phyloP scores from a whole-genome alignment of 2,113 vertebrate genomes.

The Rhea americana region DNA sequence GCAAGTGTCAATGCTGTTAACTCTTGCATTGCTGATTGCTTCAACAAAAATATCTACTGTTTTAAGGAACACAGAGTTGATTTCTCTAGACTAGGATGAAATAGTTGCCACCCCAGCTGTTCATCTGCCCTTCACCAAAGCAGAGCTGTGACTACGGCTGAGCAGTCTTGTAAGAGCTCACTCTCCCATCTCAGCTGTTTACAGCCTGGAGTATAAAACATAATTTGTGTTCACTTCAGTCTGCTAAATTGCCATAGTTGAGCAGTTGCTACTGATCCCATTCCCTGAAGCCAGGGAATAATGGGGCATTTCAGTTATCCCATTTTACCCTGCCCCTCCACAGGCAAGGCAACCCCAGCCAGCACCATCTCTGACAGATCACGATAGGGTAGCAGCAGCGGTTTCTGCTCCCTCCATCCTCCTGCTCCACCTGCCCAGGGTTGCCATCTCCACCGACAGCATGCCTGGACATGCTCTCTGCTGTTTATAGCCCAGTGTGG shows the following conservation, averaged over 20 bases:
- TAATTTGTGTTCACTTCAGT: not conserved
- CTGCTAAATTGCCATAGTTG: not conserved
- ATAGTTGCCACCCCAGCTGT: not conserved
- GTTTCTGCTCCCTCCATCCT: not conserved
- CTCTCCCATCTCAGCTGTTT: not conserved
- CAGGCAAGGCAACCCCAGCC: fast-evolving
- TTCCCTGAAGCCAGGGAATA: not conserved
- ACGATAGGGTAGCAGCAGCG: fast-evolving
- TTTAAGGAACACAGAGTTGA: not conserved
- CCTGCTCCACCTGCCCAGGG: not conserved
- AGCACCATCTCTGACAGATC: fast-evolving
- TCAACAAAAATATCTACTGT: not conserved
- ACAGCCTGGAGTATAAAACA: not conserved
- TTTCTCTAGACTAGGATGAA: not conserved
- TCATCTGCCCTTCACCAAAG: not conserved
- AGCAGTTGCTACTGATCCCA: not conserved
- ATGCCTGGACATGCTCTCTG: fast-evolving
- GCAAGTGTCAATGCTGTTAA: not conserved
- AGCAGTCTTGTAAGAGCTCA: not conserved
- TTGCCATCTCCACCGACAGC: not conserved
- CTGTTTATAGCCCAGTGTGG: not conserved
- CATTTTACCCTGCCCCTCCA: not conserved
- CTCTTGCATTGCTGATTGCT: not conserved
- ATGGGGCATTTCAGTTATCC: not conserved
- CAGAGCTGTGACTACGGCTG: not conserved